Evolutionary conservation across 2,113 vertebrate species (phyloP).

Genomic region (Oxyruncus cristatus): DNA sequence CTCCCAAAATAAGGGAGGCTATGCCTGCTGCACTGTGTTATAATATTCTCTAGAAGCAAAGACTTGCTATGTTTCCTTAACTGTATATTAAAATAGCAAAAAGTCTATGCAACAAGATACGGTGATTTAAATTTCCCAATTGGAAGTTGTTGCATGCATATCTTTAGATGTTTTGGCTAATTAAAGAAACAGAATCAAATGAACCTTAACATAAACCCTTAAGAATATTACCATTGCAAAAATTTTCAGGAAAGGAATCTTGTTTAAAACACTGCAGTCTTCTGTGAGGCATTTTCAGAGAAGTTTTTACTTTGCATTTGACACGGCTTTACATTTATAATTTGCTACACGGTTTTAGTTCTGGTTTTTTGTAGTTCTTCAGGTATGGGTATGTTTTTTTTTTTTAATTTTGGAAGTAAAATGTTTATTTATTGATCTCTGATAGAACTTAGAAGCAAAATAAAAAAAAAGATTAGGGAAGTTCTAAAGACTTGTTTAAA

Average conservation of each 20-base stretch:
- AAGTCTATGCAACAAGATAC: neutral
- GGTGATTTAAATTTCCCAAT: neutral
- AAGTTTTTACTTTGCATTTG: neutral
- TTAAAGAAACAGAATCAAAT: constrained; percentile 1
- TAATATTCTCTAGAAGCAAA: constrained; percentile 1
- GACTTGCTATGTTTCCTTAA: neutral
- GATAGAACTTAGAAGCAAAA: neutral
- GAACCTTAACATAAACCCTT: neutral
- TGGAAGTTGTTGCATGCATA: neutral
- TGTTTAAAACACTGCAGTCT: neutral
- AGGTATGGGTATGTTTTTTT: neutral
- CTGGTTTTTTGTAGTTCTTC: neutral
- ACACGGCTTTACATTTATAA: neutral
- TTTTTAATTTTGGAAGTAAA: neutral
- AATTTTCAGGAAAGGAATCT: neutral
- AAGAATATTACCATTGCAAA: neutral
- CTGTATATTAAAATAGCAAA: neutral
- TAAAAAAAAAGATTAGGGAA: neutral
- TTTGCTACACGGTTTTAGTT: neutral
- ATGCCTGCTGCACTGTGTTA: neutral
- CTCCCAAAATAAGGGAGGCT: neutral
- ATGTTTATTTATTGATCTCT: neutral
- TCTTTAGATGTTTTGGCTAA: neutral
- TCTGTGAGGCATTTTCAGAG: neutral
- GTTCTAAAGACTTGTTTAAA: neutral